These are phyloP conservation scores for Mastigias papua DNA, from an alignment of 30 jellyfish, hydroid and myxozoan genomes.

Conservation along the genomic window DNA sequence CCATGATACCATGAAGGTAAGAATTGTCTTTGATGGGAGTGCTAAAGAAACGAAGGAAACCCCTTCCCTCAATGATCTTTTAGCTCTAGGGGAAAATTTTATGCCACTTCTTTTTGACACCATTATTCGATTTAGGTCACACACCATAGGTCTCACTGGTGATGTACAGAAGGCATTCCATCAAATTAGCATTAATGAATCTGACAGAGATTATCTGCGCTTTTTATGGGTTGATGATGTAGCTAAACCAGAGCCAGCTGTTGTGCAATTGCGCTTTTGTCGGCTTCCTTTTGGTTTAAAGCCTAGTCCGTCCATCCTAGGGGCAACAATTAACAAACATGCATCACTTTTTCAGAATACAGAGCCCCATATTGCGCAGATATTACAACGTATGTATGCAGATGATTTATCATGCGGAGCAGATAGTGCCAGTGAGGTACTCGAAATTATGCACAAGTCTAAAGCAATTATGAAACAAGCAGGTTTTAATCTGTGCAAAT, in stretches of 20 bases:
- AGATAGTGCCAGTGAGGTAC: background rate
- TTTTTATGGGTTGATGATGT: too few species aligned
- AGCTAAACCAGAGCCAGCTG: too few species aligned
- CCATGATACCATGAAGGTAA: slow-evolving; percentile 36
- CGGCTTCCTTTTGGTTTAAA: background rate
- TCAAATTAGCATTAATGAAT: background rate
- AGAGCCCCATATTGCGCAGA: too few species aligned
- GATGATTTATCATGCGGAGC: too few species aligned
- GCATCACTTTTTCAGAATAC: background rate
- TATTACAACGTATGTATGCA: too few species aligned
- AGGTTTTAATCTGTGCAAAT: background rate
- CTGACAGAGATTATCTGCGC: too few species aligned
- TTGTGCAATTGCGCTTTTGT: too few species aligned
- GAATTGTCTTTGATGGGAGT: slow-evolving; percentile 32
- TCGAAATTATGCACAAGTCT: background rate
- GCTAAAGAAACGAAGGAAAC: background rate
- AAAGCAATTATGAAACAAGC: background rate
- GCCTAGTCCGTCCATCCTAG: background rate
- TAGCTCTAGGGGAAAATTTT: slow-evolving; percentile 29
- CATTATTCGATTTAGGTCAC: background rate
- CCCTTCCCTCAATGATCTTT: slow-evolving; percentile 25
- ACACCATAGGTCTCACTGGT: background rate
- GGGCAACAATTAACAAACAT: background rate
- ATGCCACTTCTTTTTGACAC: slow-evolving; percentile 40
- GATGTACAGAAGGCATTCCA: slow-evolving; percentile 11